phyloP scores from a whole-genome alignment of 2,888 invertebrate species.

The Hedychridium roseum region DNA sequence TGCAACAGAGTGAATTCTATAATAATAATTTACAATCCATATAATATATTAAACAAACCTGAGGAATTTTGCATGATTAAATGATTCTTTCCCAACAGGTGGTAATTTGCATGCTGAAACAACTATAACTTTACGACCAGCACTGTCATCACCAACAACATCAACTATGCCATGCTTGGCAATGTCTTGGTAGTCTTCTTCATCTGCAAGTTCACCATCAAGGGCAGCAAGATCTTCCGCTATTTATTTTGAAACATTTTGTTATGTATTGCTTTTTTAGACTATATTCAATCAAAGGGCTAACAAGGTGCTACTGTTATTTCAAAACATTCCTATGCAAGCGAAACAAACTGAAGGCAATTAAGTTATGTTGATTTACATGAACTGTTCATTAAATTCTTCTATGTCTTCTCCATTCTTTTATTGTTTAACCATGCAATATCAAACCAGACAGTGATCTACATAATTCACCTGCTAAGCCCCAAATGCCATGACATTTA shows the following conservation, averaged over 20 bases:
- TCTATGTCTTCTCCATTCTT: slow-evolving; percentile 16
- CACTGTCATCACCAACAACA: slow-evolving; percentile 82
- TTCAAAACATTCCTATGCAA: slow-evolving; percentile 11
- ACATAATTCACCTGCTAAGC: slow-evolving; percentile 45
- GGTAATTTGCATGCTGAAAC: slow-evolving; percentile 90
- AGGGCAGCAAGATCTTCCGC: slow-evolving; percentile 59
- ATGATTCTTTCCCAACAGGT: slow-evolving; percentile 72
- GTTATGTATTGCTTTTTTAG: slow-evolving; percentile 6
- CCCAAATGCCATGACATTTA: slow-evolving; percentile 49
- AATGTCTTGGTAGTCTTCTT: slow-evolving; percentile 75
- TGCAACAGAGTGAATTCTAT: too few relatives aligned
- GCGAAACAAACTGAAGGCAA: slow-evolving; percentile 3
- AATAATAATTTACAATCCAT: too few relatives aligned
- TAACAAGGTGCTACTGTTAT: too few relatives aligned
- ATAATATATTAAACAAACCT: slow-evolving; percentile 67
- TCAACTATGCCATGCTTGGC: slow-evolving; percentile 81
- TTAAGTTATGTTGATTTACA: background rate
- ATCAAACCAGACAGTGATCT: slow-evolving; percentile 41
- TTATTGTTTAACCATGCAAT: slow-evolving; percentile 37
- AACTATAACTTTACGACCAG: slow-evolving; percentile 94
- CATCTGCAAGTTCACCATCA: slow-evolving; percentile 61
- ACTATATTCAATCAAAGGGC: slow-evolving; percentile 5
- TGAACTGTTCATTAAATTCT: background rate
- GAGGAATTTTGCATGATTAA: slow-evolving; percentile 76
- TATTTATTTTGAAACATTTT: slow-evolving; percentile 28